These are phyloP conservation scores for Epizoanthus stellaris DNA, from an alignment of 92 coral and sea anemone genomes.

Conservation along the genomic window DNA sequence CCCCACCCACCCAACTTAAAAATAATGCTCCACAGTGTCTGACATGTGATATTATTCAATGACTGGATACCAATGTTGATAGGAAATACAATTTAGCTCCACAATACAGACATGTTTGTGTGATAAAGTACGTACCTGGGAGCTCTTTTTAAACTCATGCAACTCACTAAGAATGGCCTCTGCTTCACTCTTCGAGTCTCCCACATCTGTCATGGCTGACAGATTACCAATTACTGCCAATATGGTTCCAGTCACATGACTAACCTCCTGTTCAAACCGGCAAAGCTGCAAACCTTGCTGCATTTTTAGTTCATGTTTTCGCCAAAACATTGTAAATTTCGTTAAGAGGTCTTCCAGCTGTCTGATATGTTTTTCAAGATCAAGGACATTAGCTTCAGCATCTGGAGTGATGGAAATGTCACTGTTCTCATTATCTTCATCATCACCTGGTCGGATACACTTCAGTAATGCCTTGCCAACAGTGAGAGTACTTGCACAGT, in stretches of 20 bases:
- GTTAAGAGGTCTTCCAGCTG: conserved; percentile 65
- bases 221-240: conserved; percentile 73
- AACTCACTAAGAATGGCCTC: conserved; percentile 70
- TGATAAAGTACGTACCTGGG: conserved; percentile 57
- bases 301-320: conserved; percentile 70
- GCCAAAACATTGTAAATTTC: conserved; percentile 77
- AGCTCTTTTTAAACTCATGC: conserved; percentile 52
- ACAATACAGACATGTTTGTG: too few species aligned
- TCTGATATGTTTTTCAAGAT: conserved; percentile 74
- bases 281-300: conserved; percentile 86
- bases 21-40: too few species aligned
- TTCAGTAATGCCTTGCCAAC: conserved; percentile 80
- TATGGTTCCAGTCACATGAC: conserved; percentile 85
- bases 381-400: conserved; percentile 78
- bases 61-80: too few species aligned
- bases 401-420: conserved; percentile 63
- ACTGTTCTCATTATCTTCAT: conserved; percentile 50
- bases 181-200: conserved; percentile 87
- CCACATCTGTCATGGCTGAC: conserved; percentile 86
- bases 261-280: conserved; percentile 85
- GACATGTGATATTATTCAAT: too few species aligned
- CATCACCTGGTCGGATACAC: conserved; percentile 75
- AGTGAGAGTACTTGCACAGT: conserved; percentile 81
- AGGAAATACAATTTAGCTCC: too few species aligned
- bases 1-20: too few species aligned